Percentiles rank a stretch among this genome's conserved stretches.
Evolutionary conservation across 2,113 vertebrate species (phyloP).

Genomic region (Glaucidium brasilianum): DNA sequence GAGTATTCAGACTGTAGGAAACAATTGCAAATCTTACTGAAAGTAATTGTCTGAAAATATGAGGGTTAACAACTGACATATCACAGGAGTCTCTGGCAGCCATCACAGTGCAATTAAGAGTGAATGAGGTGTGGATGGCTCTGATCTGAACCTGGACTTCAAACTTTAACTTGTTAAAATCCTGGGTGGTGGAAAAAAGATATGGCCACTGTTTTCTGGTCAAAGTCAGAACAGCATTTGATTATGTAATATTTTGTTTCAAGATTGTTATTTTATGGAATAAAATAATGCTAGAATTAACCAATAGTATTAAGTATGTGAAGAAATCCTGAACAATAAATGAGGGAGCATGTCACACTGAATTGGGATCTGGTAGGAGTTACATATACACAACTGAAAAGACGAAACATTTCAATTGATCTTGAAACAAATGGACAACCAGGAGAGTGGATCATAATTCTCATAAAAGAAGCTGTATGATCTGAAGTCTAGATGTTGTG

Average conservation of each 20-base stretch:
- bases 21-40: not conserved
- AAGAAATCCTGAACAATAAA: not conserved
- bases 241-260: not conserved
- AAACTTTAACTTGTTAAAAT: constrained; percentile 2
- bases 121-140: not conserved
- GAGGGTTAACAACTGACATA: constrained; percentile 17
- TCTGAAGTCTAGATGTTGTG: not conserved
- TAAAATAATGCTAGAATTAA: not conserved
- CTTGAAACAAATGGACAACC: not conserved
- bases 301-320: not conserved
- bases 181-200: not conserved
- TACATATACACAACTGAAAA: not conserved
- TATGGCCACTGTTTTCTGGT: not conserved
- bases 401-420: not conserved
- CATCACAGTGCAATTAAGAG: not conserved
- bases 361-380: not conserved
- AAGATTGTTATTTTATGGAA: not conserved
- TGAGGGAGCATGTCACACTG: not conserved
- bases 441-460: not conserved
- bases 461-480: not conserved
- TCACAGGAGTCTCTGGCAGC: constrained; percentile 30
- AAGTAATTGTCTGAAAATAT: not conserved
- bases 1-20: not conserved
- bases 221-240: not conserved
- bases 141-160: constrained; percentile 6